Conservation (phyloP, 2,113 vertebrate genomes). For the Loxodonta africana region DNA sequence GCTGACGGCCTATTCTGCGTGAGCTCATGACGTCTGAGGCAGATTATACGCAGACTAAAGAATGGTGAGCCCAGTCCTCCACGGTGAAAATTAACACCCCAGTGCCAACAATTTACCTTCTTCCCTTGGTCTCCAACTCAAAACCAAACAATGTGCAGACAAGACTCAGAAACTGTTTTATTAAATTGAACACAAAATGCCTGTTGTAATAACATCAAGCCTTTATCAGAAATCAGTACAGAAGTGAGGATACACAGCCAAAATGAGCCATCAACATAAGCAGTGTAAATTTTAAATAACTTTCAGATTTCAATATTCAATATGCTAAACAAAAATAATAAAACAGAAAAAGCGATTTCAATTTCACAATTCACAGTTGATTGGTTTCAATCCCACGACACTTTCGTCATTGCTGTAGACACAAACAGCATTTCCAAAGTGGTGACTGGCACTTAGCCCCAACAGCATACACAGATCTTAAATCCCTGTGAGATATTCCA, state of each 20-base stretch:
- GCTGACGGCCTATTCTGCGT: not conserved
- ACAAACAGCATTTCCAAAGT: slow-evolving; percentile 3
- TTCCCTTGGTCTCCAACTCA: slow-evolving; percentile 34
- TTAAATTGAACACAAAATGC: slow-evolving; percentile 85
- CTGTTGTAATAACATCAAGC: slow-evolving; percentile 79
- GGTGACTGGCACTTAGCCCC: not conserved
- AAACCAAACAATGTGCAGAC: slow-evolving; percentile 62
- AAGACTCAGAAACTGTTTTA: slow-evolving; percentile 83
- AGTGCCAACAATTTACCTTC: not conserved
- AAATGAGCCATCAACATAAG: slow-evolving; percentile 79
- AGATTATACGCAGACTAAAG: not conserved
- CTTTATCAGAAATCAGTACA: slow-evolving; percentile 81
- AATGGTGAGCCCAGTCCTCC: not conserved
- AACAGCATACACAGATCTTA: slow-evolving; percentile 45
- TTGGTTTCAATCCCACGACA: slow-evolving; percentile 65
- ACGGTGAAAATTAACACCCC: not conserved
- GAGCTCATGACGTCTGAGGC: not conserved
- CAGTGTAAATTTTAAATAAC: slow-evolving; percentile 79
- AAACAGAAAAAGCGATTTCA: slow-evolving; percentile 62
- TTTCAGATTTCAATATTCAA: slow-evolving; percentile 72
- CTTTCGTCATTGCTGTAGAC: slow-evolving; percentile 65
- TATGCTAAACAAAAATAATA: slow-evolving; percentile 66
- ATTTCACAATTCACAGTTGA: slow-evolving; percentile 77
- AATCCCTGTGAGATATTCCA: not conserved
- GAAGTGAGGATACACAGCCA: slow-evolving; percentile 77